Base-by-base conservation (phyloP, 2,113 vertebrate genomes). In the Hippocampus mohnikei region DNA sequence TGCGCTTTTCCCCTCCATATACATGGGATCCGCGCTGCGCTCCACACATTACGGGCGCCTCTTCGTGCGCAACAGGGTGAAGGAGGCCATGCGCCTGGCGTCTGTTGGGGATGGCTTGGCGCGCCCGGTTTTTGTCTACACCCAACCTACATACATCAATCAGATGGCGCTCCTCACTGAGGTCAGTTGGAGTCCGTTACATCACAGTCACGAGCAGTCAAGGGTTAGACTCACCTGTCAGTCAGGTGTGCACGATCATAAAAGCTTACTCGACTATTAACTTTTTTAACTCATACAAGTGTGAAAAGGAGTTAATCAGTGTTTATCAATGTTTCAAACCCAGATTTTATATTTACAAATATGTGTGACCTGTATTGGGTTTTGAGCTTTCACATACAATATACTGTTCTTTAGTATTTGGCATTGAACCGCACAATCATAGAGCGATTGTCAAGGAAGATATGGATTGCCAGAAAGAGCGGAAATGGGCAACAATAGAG, bases 1-100 rank as follows among this genome's bases (percentile, higher is more conserved):
- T 0, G 94, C 93, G 0, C 85, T 94, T 15, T 95, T 87, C 66
- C 94, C 94, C 0, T 95, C 94, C 1, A 86, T 95, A 52, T 95
- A 95, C 81, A 78, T 95, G 70, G 85, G 68, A 0, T 79, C 81
- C 16, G 62, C 63, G 0, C 82, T 95, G 1, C 64, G 75, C 46
- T 91, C 91, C 3, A 86, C 89, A 6, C 27, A 62, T 0, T 75
- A 86, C 11, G 93, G 92, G 0, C 88, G 90, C 20, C 88, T 87
- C 50, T 95, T 94, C 76, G 92, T 90, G 62, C 85, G 92, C 71
- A 93, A 88, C 66, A 74, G 92, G 70, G 85, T 94, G 50, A 67
- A 85, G 21, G 91, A 95, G 71, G 90, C 50, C 50, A 68, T 68
- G 67, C 67, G 93, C 33, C 84, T 94, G 68, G 92, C 93, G 0